A percentile compares a stretch with the other conserved stretches of the same genome.
phyloP scores from a whole-genome alignment of 2,113 vertebrate species.

The Ellobius talpinus region DNA sequence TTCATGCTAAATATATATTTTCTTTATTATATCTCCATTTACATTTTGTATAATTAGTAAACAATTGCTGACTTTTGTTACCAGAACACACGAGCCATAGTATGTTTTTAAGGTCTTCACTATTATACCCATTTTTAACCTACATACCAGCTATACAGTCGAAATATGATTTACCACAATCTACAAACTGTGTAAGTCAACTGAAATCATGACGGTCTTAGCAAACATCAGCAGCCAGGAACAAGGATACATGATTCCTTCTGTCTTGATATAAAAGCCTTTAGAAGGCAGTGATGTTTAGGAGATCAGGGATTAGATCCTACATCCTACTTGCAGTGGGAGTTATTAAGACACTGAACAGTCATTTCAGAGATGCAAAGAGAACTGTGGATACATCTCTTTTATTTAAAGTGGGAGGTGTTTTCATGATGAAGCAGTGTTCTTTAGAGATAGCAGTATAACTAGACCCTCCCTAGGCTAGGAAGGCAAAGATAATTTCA shows the following conservation, averaged over 20 bases:
- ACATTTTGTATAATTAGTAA: slow-evolving; percentile 29
- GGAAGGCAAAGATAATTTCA: not conserved
- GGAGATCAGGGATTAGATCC: slow-evolving; percentile 21
- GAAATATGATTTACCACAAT: slow-evolving; percentile 73
- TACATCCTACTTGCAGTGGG: slow-evolving; percentile 57
- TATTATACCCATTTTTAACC: slow-evolving; percentile 38
- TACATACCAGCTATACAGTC: slow-evolving; percentile 55
- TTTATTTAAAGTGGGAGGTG: not conserved
- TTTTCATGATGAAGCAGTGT: not conserved
- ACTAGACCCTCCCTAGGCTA: not conserved
- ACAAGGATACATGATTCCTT: not conserved
- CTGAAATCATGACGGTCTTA: slow-evolving; percentile 3
- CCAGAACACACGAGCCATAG: not conserved
- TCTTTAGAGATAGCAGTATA: slow-evolving; percentile 10
- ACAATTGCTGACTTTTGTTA: not conserved
- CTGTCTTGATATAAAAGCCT: not conserved
- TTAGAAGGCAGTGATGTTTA: not conserved
- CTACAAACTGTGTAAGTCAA: slow-evolving; percentile 32
- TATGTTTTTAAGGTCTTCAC: not conserved
- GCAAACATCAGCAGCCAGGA: not conserved
- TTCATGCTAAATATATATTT: not conserved
- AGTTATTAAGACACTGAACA: slow-evolving; percentile 71
- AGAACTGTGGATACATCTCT: not conserved
- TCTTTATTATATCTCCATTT: not conserved
- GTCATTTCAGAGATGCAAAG: slow-evolving; percentile 34